Conservation (phyloP, 53 echinoderm and acorn worm species). For the Patiria pectinifera region DNA sequence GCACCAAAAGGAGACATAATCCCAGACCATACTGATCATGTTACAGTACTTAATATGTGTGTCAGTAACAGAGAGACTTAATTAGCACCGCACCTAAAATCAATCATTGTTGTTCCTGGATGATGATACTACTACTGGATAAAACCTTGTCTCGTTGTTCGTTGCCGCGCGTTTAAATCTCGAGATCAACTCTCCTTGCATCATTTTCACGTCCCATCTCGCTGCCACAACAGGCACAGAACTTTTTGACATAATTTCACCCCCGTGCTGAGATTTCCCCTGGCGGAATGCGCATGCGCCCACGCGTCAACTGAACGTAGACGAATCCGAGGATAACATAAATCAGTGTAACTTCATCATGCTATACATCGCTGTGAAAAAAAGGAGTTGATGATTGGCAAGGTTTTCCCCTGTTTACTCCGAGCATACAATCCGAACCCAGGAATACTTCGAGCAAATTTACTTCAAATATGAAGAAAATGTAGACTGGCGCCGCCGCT, state of each 20-base stretch:
- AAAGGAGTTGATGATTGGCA: neutral
- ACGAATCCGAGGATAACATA: neutral
- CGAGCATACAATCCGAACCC: neutral
- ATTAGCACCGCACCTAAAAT: too few relatives aligned
- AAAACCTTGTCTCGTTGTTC: too few relatives aligned
- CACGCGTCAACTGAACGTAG: neutral
- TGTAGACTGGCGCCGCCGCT: neutral
- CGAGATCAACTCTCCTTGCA: neutral
- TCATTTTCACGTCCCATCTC: neutral
- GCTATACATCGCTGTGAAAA: neutral
- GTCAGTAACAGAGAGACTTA: too few relatives aligned
- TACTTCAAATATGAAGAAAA: neutral
- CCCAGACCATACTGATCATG: neutral
- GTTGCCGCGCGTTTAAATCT: neutral
- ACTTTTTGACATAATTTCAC: neutral
- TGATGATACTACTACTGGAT: too few relatives aligned
- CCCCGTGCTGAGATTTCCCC: neutral
- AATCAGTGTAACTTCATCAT: neutral
- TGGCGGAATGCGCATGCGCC: neutral
- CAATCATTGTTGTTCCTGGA: too few relatives aligned
- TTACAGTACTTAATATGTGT: too few relatives aligned
- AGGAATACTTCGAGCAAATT: neutral
- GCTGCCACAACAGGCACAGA: neutral
- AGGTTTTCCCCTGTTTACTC: neutral
- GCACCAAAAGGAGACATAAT: neutral